A percentile compares a stretch with the other conserved stretches of the same genome.
These are phyloP conservation scores for Hypselothyrea guttata DNA, from an alignment of 2,888 invertebrate species.

Conservation along the genomic window DNA sequence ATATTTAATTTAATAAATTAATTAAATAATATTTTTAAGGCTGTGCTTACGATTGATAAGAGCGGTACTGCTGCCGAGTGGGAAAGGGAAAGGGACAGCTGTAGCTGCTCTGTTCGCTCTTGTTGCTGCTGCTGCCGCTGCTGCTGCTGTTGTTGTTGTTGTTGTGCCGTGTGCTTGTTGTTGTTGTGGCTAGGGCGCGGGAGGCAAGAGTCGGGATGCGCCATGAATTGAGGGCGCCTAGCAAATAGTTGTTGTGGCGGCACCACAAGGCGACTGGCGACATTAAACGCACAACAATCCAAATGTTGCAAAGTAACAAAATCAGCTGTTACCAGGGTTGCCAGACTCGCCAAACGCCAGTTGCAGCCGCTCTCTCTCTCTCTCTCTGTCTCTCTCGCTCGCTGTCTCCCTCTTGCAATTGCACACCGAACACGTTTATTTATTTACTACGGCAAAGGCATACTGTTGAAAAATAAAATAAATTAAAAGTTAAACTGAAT, in stretches of 20 bases:
- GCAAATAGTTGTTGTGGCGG: conserved; percentile 56
- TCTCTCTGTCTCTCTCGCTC: background rate
- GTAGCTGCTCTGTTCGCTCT: background rate
- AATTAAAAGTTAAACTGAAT: too few species aligned
- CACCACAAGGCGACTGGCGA: conserved; percentile 52
- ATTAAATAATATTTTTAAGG: background rate
- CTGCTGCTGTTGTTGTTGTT: conserved; percentile 1
- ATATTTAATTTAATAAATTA: background rate
- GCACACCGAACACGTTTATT: background rate
- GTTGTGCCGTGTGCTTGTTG: background rate
- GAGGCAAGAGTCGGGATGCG: conserved; percentile 14
- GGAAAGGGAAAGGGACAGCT: too few species aligned
- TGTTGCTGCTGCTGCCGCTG: background rate
- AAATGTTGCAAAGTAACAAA: too few species aligned
- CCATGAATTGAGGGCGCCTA: conserved; percentile 50
- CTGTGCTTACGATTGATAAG: conserved; percentile 30
- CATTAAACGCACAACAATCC: conserved; percentile 52
- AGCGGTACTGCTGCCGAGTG: conserved; percentile 1
- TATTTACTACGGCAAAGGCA: too few species aligned
- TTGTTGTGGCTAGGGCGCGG: conserved; percentile 12
- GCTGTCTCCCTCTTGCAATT: background rate
- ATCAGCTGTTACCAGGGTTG: too few species aligned
- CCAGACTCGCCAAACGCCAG: too few species aligned
- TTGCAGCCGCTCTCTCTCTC: background rate
- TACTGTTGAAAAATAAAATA: too few species aligned